Evolutionary conservation across 2,113 vertebrate species (phyloP).

Genomic region (Catharus minimus): DNA sequence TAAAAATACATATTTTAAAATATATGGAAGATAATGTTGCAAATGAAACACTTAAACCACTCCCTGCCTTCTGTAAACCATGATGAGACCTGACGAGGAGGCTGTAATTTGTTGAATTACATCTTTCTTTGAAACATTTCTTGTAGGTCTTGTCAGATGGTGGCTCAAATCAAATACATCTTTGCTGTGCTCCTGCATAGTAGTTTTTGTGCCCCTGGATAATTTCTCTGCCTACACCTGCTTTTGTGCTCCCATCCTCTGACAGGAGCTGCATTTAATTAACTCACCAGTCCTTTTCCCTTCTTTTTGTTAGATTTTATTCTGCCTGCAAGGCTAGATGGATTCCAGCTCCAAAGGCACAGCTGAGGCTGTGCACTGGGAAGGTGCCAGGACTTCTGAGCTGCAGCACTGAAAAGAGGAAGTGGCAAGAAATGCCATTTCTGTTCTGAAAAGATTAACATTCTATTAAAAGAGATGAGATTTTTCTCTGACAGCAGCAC

Average conservation of each 20-base stretch:
- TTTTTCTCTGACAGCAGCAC: not conserved
- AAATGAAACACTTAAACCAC: not conserved
- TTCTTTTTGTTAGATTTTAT: not conserved
- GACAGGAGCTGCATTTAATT: not conserved
- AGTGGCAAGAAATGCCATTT: not conserved
- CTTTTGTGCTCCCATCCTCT: not conserved
- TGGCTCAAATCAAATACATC: not conserved
- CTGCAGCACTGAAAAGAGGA: not conserved
- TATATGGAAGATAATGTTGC: not conserved
- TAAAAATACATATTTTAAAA: not conserved
- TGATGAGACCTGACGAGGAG: not conserved
- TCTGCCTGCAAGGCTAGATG: not conserved
- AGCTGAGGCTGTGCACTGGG: fast-evolving
- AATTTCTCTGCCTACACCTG: not conserved
- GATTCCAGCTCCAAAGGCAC: not conserved
- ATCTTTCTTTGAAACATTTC: not conserved
- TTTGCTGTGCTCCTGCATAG: not conserved
- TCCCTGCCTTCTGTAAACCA: not conserved
- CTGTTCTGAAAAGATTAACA: not conserved
- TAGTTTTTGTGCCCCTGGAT: not conserved
- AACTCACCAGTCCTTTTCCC: not conserved
- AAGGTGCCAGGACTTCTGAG: not conserved
- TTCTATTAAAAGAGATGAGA: not conserved
- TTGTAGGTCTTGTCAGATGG: not conserved
- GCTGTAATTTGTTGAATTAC: not conserved